Evolutionary conservation across 2,113 vertebrate species (phyloP).

Genomic region (Callospermophilus lateralis): DNA sequence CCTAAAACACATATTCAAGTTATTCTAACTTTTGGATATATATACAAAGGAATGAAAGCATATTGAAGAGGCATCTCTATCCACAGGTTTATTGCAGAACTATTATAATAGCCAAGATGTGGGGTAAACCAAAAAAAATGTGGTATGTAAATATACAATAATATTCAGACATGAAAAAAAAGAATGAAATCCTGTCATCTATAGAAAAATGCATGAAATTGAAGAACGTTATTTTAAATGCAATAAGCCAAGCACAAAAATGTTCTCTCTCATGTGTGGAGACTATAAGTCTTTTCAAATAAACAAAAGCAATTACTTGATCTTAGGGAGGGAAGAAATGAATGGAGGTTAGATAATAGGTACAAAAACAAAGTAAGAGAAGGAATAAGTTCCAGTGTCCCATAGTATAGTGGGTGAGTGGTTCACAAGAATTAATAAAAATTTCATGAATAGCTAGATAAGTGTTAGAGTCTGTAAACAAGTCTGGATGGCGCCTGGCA

Average conservation of each 20-base stretch:
- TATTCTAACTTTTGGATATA: not conserved
- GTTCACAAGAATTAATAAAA: not conserved
- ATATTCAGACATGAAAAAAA: not conserved
- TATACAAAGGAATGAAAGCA: not conserved
- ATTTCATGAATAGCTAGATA: too few species aligned
- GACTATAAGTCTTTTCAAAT: not conserved
- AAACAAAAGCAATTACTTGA: not conserved
- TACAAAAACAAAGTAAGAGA: not conserved
- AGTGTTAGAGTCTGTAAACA: too few species aligned
- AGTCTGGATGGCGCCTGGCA: too few species aligned
- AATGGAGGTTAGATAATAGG: not conserved
- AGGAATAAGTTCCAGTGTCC: not conserved
- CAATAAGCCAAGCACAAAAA: not conserved
- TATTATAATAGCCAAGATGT: not conserved
- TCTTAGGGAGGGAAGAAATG: not conserved
- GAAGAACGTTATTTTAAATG: not conserved
- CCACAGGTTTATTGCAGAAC: not conserved
- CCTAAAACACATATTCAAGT: too few species aligned
- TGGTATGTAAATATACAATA: not conserved
- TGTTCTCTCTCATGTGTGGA: not conserved
- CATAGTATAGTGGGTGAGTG: not conserved
- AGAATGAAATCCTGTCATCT: not conserved
- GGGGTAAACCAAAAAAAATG: not conserved
- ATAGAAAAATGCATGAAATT: not conserved
- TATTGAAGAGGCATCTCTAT: not conserved